A percentile compares a stretch with the other conserved stretches of the same genome.
Conservation (phyloP, 1,140 invertebrate species). For the Pseudomyrmex cubaensis region DNA sequence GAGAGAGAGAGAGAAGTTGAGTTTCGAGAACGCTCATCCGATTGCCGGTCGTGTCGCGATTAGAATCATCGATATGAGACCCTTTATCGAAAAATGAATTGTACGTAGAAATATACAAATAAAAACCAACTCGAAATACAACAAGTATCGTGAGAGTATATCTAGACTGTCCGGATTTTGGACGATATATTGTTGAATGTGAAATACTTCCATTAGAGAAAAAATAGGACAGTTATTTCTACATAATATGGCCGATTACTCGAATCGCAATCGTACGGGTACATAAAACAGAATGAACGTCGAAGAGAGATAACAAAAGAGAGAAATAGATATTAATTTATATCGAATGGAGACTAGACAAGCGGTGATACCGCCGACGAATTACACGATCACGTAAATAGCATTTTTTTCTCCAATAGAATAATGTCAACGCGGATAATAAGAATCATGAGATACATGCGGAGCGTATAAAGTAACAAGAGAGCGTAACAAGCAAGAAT, state of each 20-base stretch:
- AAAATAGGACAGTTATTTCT: slow-evolving; percentile 8
- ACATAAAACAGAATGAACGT: not conserved
- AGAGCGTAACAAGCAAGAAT: not conserved
- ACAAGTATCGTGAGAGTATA: not conserved
- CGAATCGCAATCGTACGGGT: too few relatives aligned
- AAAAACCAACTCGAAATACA: not conserved
- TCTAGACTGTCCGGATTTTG: not conserved
- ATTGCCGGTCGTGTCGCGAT: slow-evolving; percentile 5
- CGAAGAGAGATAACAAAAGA: too few relatives aligned
- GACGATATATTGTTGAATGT: not conserved
- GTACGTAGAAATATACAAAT: not conserved
- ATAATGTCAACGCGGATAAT: not conserved
- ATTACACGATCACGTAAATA: not conserved
- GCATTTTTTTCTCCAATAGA: not conserved
- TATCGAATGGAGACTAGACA: not conserved
- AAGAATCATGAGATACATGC: not conserved
- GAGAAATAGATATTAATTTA: slow-evolving; percentile 30
- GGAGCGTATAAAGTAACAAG: not conserved
- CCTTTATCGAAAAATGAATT: slow-evolving; percentile 43
- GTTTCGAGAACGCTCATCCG: slow-evolving; percentile 26
- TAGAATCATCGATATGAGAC: not conserved
- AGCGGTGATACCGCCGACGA: slow-evolving; percentile 5
- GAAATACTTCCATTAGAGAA: slow-evolving; percentile 2
- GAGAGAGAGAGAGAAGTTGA: not conserved
- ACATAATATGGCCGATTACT: not conserved